Conservation (phyloP, 1,140 invertebrate genomes). For the Dreissena rostriformis region DNA sequence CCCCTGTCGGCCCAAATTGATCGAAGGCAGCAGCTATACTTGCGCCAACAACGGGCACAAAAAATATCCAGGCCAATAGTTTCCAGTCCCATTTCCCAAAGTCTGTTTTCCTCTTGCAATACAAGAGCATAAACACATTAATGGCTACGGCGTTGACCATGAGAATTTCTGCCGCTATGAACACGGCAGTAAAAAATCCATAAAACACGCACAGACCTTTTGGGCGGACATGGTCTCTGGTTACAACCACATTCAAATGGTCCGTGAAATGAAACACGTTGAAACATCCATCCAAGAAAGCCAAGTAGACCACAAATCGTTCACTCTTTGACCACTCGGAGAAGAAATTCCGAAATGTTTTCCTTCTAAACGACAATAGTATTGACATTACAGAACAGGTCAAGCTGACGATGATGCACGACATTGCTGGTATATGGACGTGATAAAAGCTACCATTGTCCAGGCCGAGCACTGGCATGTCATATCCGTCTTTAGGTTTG, state of each 20-base stretch:
- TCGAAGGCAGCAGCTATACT: slow-evolving; percentile 44
- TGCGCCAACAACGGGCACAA: slow-evolving; percentile 40
- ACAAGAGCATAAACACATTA: slow-evolving; percentile 60
- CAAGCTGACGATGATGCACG: slow-evolving; percentile 56
- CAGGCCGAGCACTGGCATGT: slow-evolving; percentile 51
- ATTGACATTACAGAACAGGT: slow-evolving; percentile 35
- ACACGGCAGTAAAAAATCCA: slow-evolving; percentile 51
- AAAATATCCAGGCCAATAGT: slow-evolving; percentile 53
- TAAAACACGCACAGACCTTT: slow-evolving; percentile 54
- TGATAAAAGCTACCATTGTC: slow-evolving; percentile 49
- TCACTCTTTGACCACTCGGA: slow-evolving; percentile 55
- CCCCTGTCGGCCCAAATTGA: slow-evolving; percentile 57
- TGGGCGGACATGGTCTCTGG: slow-evolving; percentile 52
- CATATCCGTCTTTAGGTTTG: slow-evolving; percentile 55
- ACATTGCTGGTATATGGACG: slow-evolving; percentile 58
- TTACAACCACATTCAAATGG: slow-evolving; percentile 55
- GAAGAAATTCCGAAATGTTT: slow-evolving; percentile 51
- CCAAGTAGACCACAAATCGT: slow-evolving; percentile 59
- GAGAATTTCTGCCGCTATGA: slow-evolving; percentile 57
- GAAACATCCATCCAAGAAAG: slow-evolving; percentile 57
- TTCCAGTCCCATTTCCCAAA: slow-evolving; percentile 57
- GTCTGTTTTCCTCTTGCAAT: slow-evolving; percentile 46
- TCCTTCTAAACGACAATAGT: slow-evolving; percentile 45
- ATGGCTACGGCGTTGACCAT: slow-evolving; percentile 60
- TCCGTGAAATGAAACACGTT: slow-evolving; percentile 57